These are phyloP conservation scores for Andrena chrysosceles DNA, from an alignment of 2,888 invertebrate species.

Conservation along the genomic window DNA sequence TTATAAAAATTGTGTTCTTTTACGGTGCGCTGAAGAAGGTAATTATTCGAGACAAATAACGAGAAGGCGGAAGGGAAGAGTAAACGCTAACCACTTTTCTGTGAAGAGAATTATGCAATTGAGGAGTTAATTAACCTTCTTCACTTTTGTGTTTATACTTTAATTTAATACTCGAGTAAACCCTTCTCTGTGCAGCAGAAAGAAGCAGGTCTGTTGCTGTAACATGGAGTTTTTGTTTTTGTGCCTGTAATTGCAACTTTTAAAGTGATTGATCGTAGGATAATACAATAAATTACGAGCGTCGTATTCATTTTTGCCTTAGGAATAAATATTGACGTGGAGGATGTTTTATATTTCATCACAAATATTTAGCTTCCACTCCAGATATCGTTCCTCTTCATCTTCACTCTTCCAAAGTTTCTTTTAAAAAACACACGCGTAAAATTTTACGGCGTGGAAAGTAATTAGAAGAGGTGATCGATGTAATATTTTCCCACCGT, in stretches of 20 bases:
- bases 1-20: too few relatives aligned
- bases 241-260: background rate
- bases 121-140: constrained; percentile 19
- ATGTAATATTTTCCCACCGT: background rate
- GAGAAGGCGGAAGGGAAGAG: background rate
- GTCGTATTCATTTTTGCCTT: background rate
- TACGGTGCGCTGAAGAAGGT: too few relatives aligned
- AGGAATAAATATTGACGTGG: background rate
- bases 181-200: background rate
- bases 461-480: constrained; percentile 2
- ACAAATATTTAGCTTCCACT: background rate
- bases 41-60: too few relatives aligned
- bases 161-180: constrained; percentile 9
- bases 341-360: background rate
- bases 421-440: background rate
- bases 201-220: background rate
- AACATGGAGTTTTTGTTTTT: background rate
- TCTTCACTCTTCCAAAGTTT: background rate
- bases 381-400: background rate
- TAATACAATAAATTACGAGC: background rate
- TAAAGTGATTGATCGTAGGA: background rate
- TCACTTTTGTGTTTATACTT: background rate
- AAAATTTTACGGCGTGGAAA: background rate
- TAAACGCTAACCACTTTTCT: background rate
- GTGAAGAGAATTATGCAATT: constrained; percentile 4